A percentile compares a stretch with the other conserved stretches of the same genome.
Evolutionary conservation across 2,113 vertebrate species (phyloP).

Genomic region (Bubalus kerabau): DNA sequence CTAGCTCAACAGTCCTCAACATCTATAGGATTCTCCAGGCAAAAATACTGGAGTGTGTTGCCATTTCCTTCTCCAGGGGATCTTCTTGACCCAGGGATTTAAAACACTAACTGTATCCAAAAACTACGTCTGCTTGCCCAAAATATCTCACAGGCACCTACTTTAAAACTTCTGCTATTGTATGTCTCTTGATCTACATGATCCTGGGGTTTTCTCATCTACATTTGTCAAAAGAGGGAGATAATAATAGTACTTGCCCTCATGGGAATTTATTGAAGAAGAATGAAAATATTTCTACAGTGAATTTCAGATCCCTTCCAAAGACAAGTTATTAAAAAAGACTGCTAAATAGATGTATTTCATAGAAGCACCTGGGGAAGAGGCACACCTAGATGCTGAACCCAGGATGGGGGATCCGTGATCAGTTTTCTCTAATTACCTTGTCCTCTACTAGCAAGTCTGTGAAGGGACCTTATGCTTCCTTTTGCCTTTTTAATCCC

Average conservation of each 20-base stretch:
- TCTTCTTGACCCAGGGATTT: background rate
- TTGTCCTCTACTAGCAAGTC: no score
- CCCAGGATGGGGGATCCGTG: no score
- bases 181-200: background rate
- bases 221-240: background rate
- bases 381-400: background rate
- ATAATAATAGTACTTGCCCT: background rate
- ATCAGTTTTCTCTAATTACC: background rate
- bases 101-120: background rate
- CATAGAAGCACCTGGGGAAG: background rate
- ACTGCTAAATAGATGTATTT: background rate
- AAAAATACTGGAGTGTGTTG: background rate
- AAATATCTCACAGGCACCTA: background rate
- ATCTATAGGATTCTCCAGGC: background rate
- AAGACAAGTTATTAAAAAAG: background rate
- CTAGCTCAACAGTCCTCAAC: background rate
- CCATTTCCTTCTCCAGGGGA: background rate
- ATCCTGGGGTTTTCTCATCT: background rate
- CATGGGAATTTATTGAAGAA: background rate
- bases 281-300: background rate
- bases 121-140: background rate
- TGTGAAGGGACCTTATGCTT: background rate
- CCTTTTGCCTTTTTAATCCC: background rate
- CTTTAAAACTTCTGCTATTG: background rate
- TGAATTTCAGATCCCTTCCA: background rate